phyloP scores from a whole-genome alignment of 2,113 vertebrate genomes.

The Pteronura brasiliensis region DNA sequence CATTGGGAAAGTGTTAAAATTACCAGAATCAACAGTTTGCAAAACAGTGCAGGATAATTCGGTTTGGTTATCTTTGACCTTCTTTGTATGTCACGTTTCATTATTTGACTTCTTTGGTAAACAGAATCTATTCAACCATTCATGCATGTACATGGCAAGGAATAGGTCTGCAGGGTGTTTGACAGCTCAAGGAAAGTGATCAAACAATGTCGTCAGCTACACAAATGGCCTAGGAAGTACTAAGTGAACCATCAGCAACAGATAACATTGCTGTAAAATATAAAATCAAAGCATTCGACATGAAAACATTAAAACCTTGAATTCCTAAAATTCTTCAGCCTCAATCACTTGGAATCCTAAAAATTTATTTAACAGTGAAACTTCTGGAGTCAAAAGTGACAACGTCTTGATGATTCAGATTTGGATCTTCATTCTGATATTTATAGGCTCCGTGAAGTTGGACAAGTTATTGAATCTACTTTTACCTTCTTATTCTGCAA shows the following conservation, averaged over 20 bases:
- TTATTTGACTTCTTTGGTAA: constrained; percentile 71
- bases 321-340: background rate
- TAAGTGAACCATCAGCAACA: constrained; percentile 72
- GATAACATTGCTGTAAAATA: constrained; percentile 69
- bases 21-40: constrained; percentile 72
- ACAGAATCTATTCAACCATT: constrained; percentile 77
- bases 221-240: constrained; percentile 61
- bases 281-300: constrained; percentile 49
- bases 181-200: constrained; percentile 77
- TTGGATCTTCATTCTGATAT: background rate
- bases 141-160: constrained; percentile 71
- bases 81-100: constrained; percentile 72
- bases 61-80: constrained; percentile 75
- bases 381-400: background rate
- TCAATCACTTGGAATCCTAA: background rate
- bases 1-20: constrained; percentile 80
- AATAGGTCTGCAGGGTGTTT: constrained; percentile 74
- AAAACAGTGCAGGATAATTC: constrained; percentile 74
- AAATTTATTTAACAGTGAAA: constrained; percentile 25
- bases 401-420: background rate
- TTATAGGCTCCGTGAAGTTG: background rate
- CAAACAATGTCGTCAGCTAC: constrained; percentile 71
- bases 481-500: background rate
- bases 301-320: background rate
- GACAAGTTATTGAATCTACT: background rate